Percentiles rank a stretch among this genome's conserved stretches.
Evolutionary conservation across 2,888 invertebrate genomes (phyloP).

Genomic region (Epinotia brunnichana): DNA sequence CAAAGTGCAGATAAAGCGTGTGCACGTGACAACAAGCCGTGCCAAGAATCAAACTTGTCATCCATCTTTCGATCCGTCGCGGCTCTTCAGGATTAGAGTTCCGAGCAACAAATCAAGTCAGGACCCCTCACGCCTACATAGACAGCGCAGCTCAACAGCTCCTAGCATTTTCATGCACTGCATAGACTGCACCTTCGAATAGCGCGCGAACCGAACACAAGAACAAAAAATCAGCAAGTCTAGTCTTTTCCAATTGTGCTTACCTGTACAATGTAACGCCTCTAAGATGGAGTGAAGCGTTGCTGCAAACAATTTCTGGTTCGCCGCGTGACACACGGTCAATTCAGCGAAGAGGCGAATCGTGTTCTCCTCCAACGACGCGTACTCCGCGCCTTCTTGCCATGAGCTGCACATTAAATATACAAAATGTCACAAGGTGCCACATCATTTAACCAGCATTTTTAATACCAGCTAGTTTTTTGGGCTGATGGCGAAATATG

Average conservation of each 20-base stretch:
- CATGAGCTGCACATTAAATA: conserved; percentile 62
- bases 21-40: too few relatives aligned
- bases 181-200: too few relatives aligned
- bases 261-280: conserved; percentile 76
- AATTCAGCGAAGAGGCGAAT: conserved; percentile 92
- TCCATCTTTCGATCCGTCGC: too few relatives aligned
- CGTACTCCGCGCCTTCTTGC: conserved; percentile 78
- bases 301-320: conserved; percentile 92
- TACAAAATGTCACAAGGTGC: conserved; percentile 39
- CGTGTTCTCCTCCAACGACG: conserved; percentile 88
- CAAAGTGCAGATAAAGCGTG: too few relatives aligned
- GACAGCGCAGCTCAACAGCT: too few relatives aligned
- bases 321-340: conserved; percentile 92
- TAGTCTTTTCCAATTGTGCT: too few relatives aligned
- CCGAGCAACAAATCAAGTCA: too few relatives aligned
- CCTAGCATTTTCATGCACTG: too few relatives aligned
- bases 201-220: neutral
- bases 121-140: too few relatives aligned
- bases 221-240: too few relatives aligned
- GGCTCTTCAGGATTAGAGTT: too few relatives aligned
- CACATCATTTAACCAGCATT: neutral
- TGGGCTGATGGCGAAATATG: neutral
- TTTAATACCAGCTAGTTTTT: neutral
- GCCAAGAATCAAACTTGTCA: too few relatives aligned
- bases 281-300: conserved; percentile 90